phyloP scores from a whole-genome alignment of 2,797 vertebrate genomes.

The Scolopax rusticola region DNA sequence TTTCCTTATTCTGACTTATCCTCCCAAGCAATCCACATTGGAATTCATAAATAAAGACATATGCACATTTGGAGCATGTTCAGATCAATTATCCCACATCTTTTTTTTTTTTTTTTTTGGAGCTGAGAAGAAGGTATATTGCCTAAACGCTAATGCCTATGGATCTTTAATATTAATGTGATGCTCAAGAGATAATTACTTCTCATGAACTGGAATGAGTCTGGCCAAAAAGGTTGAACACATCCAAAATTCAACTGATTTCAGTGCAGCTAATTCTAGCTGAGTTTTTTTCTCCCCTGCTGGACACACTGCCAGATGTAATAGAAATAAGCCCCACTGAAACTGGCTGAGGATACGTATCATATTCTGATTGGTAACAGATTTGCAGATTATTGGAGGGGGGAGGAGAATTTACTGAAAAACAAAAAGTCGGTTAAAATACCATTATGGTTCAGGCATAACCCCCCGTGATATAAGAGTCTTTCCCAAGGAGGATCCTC shows the following conservation, averaged over 20 bases:
- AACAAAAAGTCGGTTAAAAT: constrained; percentile 19
- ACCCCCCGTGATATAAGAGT: not conserved
- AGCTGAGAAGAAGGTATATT: constrained; percentile 57
- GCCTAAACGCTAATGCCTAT: constrained; percentile 49
- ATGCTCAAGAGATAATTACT: constrained; percentile 68
- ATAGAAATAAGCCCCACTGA: constrained; percentile 52
- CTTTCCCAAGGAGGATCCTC: not conserved
- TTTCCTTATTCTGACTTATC: constrained; percentile 25
- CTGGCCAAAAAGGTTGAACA: constrained; percentile 59
- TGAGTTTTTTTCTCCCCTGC: not conserved
- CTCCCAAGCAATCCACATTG: constrained; percentile 41
- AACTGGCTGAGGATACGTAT: constrained; percentile 53
- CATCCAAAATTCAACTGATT: constrained; percentile 63
- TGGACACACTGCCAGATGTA: constrained; percentile 65
- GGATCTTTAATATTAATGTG: constrained; percentile 71
- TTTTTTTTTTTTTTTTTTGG: constrained; percentile 15
- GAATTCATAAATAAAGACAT: constrained; percentile 73
- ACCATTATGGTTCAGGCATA: not conserved
- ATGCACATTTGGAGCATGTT: constrained; percentile 60
- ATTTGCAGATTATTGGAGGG: constrained; percentile 34
- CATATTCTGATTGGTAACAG: constrained; percentile 70
- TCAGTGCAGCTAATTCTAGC: constrained; percentile 57
- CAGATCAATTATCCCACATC: constrained; percentile 62
- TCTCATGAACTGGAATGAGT: constrained; percentile 64
- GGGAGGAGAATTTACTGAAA: constrained; percentile 19